Percentiles rank a stretch among this genome's conserved stretches.
phyloP scores from a whole-genome alignment of 1,140 invertebrate genomes.

The Macrotrachela quadricornifera region DNA sequence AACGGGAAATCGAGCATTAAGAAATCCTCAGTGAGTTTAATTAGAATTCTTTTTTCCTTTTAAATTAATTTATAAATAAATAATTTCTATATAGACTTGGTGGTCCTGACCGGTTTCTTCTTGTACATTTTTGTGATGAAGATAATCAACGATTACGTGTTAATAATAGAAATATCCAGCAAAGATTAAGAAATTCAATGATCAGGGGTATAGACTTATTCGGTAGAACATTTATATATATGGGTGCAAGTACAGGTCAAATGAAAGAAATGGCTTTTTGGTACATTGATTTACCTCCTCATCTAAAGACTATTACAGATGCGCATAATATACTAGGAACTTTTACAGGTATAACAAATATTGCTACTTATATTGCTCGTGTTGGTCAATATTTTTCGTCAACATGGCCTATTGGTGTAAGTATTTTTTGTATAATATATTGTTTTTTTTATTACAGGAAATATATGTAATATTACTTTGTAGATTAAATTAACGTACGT shows the following conservation, averaged over 20 bases:
- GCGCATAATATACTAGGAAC: not conserved
- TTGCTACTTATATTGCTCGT: slow-evolving; percentile 5
- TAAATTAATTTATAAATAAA: no score
- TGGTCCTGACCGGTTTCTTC: no score
- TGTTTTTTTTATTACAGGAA: not conserved
- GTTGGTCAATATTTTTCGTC: slow-evolving; percentile 4
- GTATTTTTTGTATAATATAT: no score
- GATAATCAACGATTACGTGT: no score
- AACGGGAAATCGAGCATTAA: no score
- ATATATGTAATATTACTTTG: no score
- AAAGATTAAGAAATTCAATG: not conserved
- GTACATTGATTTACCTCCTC: not conserved
- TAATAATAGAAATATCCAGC: not conserved
- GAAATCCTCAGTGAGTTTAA: no score
- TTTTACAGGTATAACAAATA: not conserved
- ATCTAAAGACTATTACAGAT: not conserved
- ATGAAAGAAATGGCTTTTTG: not conserved
- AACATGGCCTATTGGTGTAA: not conserved
- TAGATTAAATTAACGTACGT: no score
- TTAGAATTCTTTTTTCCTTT: no score
- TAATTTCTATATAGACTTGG: no score
- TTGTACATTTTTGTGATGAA: no score
- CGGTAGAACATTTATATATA: not conserved
- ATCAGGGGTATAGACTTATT: not conserved
- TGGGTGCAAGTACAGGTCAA: slow-evolving; percentile 2